Evolutionary conservation across 2,797 vertebrate genomes (phyloP), one percentile per base, ranked within the genome.

Genomic region (Pogonophryne albipinna): DNA sequence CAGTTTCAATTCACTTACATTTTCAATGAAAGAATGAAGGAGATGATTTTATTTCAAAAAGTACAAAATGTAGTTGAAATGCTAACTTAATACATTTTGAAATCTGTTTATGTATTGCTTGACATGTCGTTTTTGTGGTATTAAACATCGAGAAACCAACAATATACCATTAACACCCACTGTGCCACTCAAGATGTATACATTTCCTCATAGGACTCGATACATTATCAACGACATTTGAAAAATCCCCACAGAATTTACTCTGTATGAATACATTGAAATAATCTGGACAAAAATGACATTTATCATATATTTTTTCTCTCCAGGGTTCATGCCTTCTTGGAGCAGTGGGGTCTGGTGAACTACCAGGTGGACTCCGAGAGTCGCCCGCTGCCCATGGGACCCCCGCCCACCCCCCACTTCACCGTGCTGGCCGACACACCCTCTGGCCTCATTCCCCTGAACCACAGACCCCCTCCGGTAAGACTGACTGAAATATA

Each of bases 271-370:
- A 17, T 23, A 8, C 7, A 19, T 50, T 17, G 2, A 45, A 20
- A 53, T n/a, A 19, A 76, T 31, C 14, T 1, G 23, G 23, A 55
- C 11, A 53, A 20, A 53, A 53, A 15, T 53, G 16, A 34, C 15
- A 56, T 17, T 4, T 34, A 11, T 16, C 19, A 19, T 58, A 3
- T 17, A 41, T 19, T 19, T 19, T 19, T 20, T 8, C 8, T 65
- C 41, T 70, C 0, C 49, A 99, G 98, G 84, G 98, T 97, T 1
- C 98, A 99, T 11, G 98, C 98, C 0, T 99, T 99, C 82, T 88
- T 99, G 94, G 98, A 99, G 93, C 98, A 99, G 87, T 99, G 98
- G 98, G 98, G 98, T 19, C 95, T 99, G 70, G 96, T 99, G 44
- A 99, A 99, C 86, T 99, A 99, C 88, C 98, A 99, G 76, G 98